Evolutionary conservation across 1,140 invertebrate genomes (phyloP).

Genomic region (Scylla paramamosain): DNA sequence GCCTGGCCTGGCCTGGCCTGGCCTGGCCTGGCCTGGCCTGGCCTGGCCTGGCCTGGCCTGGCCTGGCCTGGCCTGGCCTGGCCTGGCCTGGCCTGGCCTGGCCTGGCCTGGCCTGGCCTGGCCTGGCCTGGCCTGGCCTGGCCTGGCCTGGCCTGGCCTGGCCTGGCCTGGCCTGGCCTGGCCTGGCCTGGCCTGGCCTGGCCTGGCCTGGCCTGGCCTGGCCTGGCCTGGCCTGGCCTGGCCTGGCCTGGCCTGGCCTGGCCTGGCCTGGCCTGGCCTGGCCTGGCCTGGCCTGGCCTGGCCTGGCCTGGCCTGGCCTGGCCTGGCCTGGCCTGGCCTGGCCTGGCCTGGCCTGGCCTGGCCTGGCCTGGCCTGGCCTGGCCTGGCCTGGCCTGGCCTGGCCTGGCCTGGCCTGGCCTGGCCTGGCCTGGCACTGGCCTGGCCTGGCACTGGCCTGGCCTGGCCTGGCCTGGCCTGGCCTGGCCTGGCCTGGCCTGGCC

Average conservation of each 20-base stretch:
- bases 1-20: constrained; percentile 70
- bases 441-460: no score
- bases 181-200: constrained; percentile 38
- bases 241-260: constrained; percentile 72
- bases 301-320: constrained; percentile 63
- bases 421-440: no score
- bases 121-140: neutral
- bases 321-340: constrained; percentile 48
- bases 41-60: constrained; percentile 60
- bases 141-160: constrained; percentile 66
- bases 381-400: neutral
- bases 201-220: constrained; percentile 26
- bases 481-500: constrained; percentile 37
- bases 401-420: constrained; percentile 24
- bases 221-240: constrained; percentile 64
- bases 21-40: constrained; percentile 65
- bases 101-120: constrained; percentile 43
- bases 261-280: constrained; percentile 50
- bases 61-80: constrained; percentile 37
- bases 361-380: neutral
- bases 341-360: constrained; percentile 39
- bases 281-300: constrained; percentile 54
- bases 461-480: neutral
- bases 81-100: neutral
- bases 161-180: constrained; percentile 40